Evolutionary conservation across 2,888 invertebrate genomes (phyloP), one percentile per base, ranked within the genome.

Genomic region (Tinea trinotella): DNA sequence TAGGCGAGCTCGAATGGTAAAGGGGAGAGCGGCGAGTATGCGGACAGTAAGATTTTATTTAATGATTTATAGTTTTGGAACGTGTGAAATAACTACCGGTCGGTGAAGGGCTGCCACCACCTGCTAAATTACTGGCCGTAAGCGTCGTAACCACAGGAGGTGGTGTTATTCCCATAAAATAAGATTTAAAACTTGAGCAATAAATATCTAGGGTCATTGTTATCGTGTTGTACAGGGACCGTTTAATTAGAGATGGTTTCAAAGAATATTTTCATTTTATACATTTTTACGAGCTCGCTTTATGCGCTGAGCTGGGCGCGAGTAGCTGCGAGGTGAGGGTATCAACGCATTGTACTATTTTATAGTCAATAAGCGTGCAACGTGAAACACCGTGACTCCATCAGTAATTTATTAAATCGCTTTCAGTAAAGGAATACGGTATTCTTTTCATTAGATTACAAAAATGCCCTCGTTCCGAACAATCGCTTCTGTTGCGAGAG

Each of bases 91-190:
- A 46, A 46, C 46, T 22, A 17, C 13, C 15, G 22, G 49, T 12
- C 49, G 24, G 46, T 7, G n/a, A 46, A 19, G 46, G 40, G 40
- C 40, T 48, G n/a, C 34, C 40, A 52, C 48, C 56, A 56, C 56
- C 56, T 56, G 56, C 56, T 24, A 54, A 56, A 56, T 52, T 22
- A 54, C 49, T 49, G 15, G 40, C 36, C 52, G 9, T 17, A 18
- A 18, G 22, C 46, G n/a, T 24, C 22, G 12, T 20, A 54, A 49
- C 49, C 54, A 24, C 49, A 54, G 54, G 36, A 56, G 53, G 53
- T 15, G 3, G 12, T 50, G 24, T 30, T 40, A 19, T 84, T 84
- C 84, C 84, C 84, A 85, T 85, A 85, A 83, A 84, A 83, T 80
- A 75, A 79, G 80, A 83, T 83, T 68, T 66, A 66, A 67, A 65